Evolutionary conservation across 2,113 vertebrate genomes (phyloP).

Genomic region (Oriolus oriolus): DNA sequence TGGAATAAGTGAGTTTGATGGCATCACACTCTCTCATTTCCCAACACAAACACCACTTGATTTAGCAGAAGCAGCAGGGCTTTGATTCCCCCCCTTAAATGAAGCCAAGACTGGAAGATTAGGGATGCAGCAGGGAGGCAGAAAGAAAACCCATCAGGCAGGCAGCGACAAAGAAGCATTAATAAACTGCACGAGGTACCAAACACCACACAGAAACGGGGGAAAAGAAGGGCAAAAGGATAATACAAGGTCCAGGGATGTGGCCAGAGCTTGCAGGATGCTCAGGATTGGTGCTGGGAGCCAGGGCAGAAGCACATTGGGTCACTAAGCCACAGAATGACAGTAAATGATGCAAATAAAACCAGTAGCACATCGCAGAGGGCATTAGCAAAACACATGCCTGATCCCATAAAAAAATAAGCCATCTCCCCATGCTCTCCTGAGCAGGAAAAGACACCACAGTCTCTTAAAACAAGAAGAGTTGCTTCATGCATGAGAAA

Average conservation of each 20-base stretch:
- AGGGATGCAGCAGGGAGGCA: conserved; percentile 29
- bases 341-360: conserved; percentile 36
- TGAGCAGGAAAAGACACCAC: background rate
- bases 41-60: conserved; percentile 58
- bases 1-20: conserved; percentile 47
- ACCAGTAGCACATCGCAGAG: background rate
- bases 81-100: background rate
- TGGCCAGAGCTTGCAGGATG: background rate
- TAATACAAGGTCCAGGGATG: background rate
- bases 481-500: conserved; percentile 19
- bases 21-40: conserved; percentile 44
- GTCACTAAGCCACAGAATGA: background rate
- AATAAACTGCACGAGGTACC: background rate
- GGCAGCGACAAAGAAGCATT: background rate
- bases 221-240: background rate
- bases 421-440: conserved; percentile 11
- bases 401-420: conserved; percentile 16
- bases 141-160: conserved; percentile 21
- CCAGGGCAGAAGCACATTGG: background rate
- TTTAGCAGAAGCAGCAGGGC: conserved; percentile 50
- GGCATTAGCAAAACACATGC: conserved; percentile 23
- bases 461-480: background rate
- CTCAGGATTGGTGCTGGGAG: background rate
- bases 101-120: background rate
- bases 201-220: background rate